These are phyloP conservation scores for Gorsachius goisagi DNA, from an alignment of 2,113 vertebrate genomes.

Conservation along the genomic window DNA sequence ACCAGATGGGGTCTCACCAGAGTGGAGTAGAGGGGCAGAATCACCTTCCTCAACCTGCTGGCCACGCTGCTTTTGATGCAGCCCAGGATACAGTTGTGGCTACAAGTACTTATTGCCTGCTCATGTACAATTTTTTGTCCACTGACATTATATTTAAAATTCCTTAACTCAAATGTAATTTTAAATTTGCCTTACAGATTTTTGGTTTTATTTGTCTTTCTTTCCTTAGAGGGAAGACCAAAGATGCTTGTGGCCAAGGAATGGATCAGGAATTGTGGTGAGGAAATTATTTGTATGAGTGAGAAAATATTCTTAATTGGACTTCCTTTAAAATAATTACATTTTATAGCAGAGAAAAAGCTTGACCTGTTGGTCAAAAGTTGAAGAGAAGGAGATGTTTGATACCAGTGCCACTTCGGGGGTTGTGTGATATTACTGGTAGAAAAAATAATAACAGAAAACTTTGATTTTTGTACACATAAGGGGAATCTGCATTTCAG, in stretches of 20 bases:
- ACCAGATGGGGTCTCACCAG: not conserved
- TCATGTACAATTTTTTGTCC: not conserved
- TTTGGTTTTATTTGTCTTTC: not conserved
- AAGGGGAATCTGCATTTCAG: not conserved
- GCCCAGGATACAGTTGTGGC: fast-evolving
- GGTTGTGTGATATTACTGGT: not conserved
- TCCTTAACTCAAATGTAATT: not conserved
- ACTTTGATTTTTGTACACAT: not conserved
- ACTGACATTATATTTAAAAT: not conserved
- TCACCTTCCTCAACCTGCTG: not conserved
- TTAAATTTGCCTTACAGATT: not conserved
- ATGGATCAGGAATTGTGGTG: not conserved
- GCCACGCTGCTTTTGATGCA: not conserved
- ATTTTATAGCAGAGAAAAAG: not conserved
- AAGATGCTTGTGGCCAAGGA: not conserved
- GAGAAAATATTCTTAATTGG: not conserved
- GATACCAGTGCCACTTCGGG: not conserved
- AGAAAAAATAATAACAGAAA: not conserved
- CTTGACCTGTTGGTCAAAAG: not conserved
- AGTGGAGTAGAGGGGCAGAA: fast-evolving
- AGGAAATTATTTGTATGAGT: not conserved
- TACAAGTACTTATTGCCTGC: not conserved
- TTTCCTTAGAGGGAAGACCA: not conserved
- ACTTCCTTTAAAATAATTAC: not conserved
- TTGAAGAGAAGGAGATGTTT: not conserved